A percentile compares a stretch with the other conserved stretches of the same genome.
phyloP scores from a whole-genome alignment of 1,140 invertebrate species.

The Philotrypesis tridentata region DNA sequence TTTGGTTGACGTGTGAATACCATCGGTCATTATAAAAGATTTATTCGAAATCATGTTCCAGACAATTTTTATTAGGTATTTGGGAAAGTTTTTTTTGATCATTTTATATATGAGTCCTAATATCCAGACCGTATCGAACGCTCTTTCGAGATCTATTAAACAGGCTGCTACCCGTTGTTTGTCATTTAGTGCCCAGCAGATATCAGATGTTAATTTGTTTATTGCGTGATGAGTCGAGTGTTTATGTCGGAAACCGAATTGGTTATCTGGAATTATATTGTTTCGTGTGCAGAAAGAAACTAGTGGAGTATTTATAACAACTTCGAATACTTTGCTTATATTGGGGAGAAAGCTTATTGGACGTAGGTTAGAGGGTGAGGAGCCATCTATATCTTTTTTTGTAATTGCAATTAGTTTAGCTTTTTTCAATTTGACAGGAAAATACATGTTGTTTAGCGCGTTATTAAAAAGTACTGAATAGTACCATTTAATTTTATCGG shows the following conservation, averaged over 20 bases:
- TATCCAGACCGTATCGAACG: not conserved
- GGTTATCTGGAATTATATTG: not conserved
- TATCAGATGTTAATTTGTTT: not conserved
- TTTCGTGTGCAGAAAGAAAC: not conserved
- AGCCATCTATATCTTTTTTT: constrained; percentile 12
- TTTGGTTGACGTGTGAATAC: not conserved
- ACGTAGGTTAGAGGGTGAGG: not conserved
- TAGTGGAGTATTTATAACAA: not conserved
- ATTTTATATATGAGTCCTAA: not conserved
- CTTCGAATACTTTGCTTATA: not conserved
- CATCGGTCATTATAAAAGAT: not conserved
- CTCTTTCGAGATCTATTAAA: not conserved
- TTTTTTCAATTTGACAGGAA: constrained; percentile 5
- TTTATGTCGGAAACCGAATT: not conserved
- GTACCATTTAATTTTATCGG: not conserved
- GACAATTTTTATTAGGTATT: not conserved
- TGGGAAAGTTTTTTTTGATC: not conserved
- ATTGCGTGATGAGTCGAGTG: not conserved
- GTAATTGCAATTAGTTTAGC: not conserved
- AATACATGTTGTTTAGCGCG: not conserved
- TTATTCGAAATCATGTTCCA: not conserved
- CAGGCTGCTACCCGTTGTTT: not conserved
- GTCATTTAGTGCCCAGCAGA: not conserved
- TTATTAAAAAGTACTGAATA: constrained; percentile 10
- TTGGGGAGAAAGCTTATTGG: not conserved